phyloP scores from a whole-genome alignment of 2,888 invertebrate genomes.

The Didymodactylos carnosus region DNA sequence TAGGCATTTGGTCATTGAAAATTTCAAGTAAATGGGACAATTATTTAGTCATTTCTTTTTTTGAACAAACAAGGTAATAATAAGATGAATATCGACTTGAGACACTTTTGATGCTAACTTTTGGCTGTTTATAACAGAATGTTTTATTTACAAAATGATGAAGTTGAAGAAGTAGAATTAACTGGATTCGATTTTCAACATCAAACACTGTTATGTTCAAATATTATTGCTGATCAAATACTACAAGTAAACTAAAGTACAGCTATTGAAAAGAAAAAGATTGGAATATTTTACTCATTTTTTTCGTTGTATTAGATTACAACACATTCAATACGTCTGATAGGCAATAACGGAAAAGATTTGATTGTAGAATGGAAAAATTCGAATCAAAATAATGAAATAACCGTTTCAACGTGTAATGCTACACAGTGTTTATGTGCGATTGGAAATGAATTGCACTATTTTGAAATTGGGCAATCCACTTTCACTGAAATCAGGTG shows the following conservation, averaged over 20 bases:
- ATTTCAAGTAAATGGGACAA: constrained; percentile 51
- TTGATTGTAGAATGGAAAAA: constrained; percentile 35
- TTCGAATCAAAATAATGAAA: constrained; percentile 40
- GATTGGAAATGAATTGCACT: constrained; percentile 62
- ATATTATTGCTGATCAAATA: constrained; percentile 62
- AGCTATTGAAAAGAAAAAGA: not conserved
- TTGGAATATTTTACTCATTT: not conserved
- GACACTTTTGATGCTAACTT: not conserved
- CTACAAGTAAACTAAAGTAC: constrained; percentile 39
- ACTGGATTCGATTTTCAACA: constrained; percentile 70
- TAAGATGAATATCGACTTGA: constrained; percentile 1
- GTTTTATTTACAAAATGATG: constrained; percentile 45
- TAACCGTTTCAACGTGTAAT: constrained; percentile 72
- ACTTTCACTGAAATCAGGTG: constrained; percentile 30
- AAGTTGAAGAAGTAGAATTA: constrained; percentile 88
- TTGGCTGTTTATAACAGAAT: not conserved
- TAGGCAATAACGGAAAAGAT: constrained; percentile 28
- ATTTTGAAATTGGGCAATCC: constrained; percentile 50
- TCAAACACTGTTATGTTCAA: constrained; percentile 81
- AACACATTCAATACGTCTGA: constrained; percentile 50
- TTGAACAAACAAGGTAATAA: constrained; percentile 68
- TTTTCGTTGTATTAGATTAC: constrained; percentile 41
- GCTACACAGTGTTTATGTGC: constrained; percentile 55
- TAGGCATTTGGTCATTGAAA: constrained; percentile 76
- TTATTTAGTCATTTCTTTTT: constrained; percentile 75